Base-by-base conservation (phyloP, 2,888 invertebrate genomes). In the Dolichopus griseipennis region DNA sequence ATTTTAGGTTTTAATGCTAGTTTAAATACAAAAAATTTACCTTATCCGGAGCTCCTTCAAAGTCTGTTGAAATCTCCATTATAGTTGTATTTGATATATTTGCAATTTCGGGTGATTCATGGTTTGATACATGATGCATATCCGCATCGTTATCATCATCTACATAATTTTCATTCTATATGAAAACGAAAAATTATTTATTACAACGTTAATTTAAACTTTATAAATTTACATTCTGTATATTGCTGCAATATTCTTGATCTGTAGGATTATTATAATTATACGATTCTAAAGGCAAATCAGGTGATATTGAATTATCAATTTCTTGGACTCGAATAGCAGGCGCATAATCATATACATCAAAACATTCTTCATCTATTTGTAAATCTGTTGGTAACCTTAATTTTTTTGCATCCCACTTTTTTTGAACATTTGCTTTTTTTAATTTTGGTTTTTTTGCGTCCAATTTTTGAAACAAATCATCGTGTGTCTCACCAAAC, bases 31-130 rank as follows among this genome's bases (percentile, higher is more conserved):
- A 12, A 61, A 52, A 37, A 66, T 22, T 72, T 69, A 77, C 79
- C 73, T 78, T 85, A 70, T 85, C 85, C 0, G 91, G 91, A 2
- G 87, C 87, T 64, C 87, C 86, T 12, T 90, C 83, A 78, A 90
- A 84, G 75, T 89, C 85, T 5, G 83, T 82, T 0, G 84, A 84
- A 43, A 81, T 81, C 72, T 81, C 81, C 15, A 79, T 72, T 6
- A 80, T 74, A 0, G 79, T 79, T 65, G 76, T 75, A 69, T 76
- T 78, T 66, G 63, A 68, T n/a, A n/a, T 63, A 68, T 72, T 68
- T 18, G 70, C n/a, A 1, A 21, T 52, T 65, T 68, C 68, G 63
- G 81, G 83, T 0, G 72, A 71, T 52, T 69, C 70, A 21, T 70
- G 72, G 33, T 70, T 71, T 65, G 77, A 75, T 15, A 75, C 74